phyloP scores from a whole-genome alignment of 2,797 vertebrate species.

The Aphelocoma californica region DNA sequence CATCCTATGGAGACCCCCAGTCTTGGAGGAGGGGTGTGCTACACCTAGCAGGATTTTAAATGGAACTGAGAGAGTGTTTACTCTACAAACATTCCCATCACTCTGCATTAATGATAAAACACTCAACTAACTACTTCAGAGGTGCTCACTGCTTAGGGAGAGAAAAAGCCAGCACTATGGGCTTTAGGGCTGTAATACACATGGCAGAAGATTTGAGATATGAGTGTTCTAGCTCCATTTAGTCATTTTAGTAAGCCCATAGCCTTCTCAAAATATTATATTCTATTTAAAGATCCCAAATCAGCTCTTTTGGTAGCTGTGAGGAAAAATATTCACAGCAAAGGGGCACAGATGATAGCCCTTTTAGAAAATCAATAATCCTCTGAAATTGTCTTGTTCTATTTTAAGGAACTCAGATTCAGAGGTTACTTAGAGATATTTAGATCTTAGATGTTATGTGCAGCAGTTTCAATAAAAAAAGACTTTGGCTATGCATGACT shows the following conservation, averaged over 20 bases:
- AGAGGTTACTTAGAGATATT: background rate
- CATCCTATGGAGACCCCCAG: background rate
- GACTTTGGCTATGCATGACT: background rate
- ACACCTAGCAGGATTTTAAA: background rate
- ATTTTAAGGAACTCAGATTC: background rate
- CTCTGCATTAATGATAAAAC: background rate
- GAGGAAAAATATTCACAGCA: background rate
- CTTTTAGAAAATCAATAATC: background rate
- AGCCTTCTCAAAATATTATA: background rate
- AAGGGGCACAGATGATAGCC: background rate
- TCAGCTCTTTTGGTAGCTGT: background rate
- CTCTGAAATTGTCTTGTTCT: background rate
- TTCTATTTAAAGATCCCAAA: background rate
- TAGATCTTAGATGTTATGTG: background rate
- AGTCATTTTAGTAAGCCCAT: background rate
- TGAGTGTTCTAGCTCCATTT: background rate
- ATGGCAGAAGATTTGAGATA: rapidly evolving
- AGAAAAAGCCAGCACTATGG: background rate
- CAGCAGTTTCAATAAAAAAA: background rate
- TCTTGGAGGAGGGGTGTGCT: background rate
- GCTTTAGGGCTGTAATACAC: background rate
- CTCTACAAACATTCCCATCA: background rate
- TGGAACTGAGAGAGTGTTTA: background rate
- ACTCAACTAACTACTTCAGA: background rate
- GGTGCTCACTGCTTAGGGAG: background rate